phyloP scores from a whole-genome alignment of 2,888 invertebrate species.

The Thysanoteuthis rhombus region DNA sequence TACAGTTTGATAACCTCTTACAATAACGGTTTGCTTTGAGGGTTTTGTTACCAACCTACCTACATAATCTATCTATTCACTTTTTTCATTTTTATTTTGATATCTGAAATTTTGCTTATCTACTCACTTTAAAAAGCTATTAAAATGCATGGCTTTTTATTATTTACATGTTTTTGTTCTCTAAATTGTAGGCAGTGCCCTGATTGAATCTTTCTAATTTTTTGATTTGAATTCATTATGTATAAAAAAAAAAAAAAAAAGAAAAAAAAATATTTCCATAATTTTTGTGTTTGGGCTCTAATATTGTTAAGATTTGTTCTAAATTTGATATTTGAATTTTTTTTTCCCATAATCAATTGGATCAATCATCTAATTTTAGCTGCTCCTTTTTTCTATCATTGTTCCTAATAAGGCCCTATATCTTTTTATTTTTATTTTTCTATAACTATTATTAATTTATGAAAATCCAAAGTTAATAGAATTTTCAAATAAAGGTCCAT shows the following conservation, averaged over 20 bases:
- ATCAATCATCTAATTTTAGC: not conserved
- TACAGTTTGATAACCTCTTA: not conserved
- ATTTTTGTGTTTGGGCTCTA: not conserved
- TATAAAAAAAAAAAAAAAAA: too few species aligned
- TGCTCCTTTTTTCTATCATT: too few species aligned
- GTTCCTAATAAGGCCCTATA: too few species aligned
- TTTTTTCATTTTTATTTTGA: not conserved
- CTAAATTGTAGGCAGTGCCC: not conserved
- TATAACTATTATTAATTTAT: too few species aligned
- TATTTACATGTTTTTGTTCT: not conserved
- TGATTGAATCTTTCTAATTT: not conserved
- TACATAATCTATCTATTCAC: not conserved
- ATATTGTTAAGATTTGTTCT: not conserved
- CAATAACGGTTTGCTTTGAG: not conserved
- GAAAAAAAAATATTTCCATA: not conserved
- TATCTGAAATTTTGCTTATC: not conserved
- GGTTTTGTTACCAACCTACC: not conserved
- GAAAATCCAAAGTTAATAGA: not conserved
- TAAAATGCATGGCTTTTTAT: conserved; percentile 12
- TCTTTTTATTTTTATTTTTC: too few species aligned
- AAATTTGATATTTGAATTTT: not conserved
- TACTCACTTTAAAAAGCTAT: not conserved
- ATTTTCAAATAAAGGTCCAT: not conserved
- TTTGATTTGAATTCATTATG: too few species aligned
- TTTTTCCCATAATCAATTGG: not conserved